Percentiles rank a stretch among this genome's conserved stretches.
phyloP scores from a whole-genome alignment of 2,797 vertebrate genomes.

The Phataginus tricuspis region DNA sequence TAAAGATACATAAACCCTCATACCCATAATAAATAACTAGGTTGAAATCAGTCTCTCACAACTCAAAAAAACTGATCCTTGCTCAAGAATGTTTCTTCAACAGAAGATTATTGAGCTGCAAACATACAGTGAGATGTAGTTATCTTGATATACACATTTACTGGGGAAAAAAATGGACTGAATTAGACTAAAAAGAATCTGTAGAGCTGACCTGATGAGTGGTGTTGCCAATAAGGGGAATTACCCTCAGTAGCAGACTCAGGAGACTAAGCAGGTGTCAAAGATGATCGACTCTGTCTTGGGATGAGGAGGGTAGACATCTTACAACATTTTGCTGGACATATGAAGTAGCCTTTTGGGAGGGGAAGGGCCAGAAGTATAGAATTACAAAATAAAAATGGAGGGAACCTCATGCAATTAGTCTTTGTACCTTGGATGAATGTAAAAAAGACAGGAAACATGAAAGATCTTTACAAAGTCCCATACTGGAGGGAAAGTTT shows the following conservation, averaged over 20 bases:
- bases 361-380: slow-evolving; percentile 82
- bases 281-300: slow-evolving; percentile 78
- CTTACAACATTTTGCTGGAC: slow-evolving; percentile 78
- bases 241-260: slow-evolving; percentile 78
- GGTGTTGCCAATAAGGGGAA: slow-evolving; percentile 74
- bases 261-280: slow-evolving; percentile 80
- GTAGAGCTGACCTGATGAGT: slow-evolving; percentile 77
- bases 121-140: slow-evolving; percentile 53
- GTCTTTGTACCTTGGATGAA: slow-evolving; percentile 59
- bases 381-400: slow-evolving; percentile 80
- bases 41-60: slow-evolving; percentile 29
- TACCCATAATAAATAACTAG: not conserved
- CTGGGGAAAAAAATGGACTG: slow-evolving; percentile 53
- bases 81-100: slow-evolving; percentile 42
- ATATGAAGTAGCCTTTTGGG: slow-evolving; percentile 80
- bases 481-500: not conserved
- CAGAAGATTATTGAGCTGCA: slow-evolving; percentile 50
- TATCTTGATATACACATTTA: slow-evolving; percentile 67
- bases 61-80: slow-evolving; percentile 2
- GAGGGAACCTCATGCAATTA: slow-evolving; percentile 75
- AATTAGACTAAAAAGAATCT: slow-evolving; percentile 76
- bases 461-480: slow-evolving; percentile 59
- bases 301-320: slow-evolving; percentile 75
- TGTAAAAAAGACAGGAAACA: slow-evolving; percentile 65
- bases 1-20: slow-evolving; percentile 1